Evolutionary conservation across 2,888 invertebrate genomes (phyloP).

Genomic region (Aphodius granarius): DNA sequence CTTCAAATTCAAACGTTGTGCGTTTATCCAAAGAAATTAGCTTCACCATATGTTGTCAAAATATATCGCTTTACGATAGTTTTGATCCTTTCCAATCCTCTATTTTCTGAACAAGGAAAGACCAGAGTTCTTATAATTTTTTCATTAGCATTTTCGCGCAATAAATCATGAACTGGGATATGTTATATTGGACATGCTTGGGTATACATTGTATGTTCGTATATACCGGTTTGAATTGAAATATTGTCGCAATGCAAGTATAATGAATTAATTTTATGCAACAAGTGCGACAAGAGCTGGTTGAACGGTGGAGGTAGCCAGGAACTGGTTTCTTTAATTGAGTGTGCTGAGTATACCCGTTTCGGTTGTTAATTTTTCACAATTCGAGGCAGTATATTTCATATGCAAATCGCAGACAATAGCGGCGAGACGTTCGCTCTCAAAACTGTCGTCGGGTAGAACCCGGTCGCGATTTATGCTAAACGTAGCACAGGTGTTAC

Average conservation of each 20-base stretch:
- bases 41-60: too few relatives aligned
- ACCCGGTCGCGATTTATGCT: slow-evolving; percentile 3
- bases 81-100: too few relatives aligned
- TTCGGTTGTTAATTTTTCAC: slow-evolving; percentile 15
- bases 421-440: neutral
- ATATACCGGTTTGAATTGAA: neutral
- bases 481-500: slow-evolving; percentile 13
- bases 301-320: too few relatives aligned
- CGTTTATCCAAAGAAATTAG: too few relatives aligned
- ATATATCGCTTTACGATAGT: too few relatives aligned
- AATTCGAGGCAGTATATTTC: slow-evolving; percentile 13
- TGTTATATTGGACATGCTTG: too few relatives aligned
- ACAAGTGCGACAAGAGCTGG: neutral
- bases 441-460: neutral
- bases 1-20: too few relatives aligned
- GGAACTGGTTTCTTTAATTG: slow-evolving; percentile 12
- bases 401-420: slow-evolving; percentile 13
- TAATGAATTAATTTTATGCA: slow-evolving; percentile 8
- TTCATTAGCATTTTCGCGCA: too few relatives aligned
- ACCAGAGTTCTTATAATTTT: too few relatives aligned
- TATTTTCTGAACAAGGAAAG: neutral
- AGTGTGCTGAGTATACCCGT: neutral
- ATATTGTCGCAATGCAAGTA: neutral
- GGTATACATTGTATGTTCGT: too few relatives aligned
- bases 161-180: too few relatives aligned